Percentiles rank a stretch among this genome's conserved stretches.
Conservation (phyloP, 2,797 vertebrate genomes). For the Mionectes olivaceus region DNA sequence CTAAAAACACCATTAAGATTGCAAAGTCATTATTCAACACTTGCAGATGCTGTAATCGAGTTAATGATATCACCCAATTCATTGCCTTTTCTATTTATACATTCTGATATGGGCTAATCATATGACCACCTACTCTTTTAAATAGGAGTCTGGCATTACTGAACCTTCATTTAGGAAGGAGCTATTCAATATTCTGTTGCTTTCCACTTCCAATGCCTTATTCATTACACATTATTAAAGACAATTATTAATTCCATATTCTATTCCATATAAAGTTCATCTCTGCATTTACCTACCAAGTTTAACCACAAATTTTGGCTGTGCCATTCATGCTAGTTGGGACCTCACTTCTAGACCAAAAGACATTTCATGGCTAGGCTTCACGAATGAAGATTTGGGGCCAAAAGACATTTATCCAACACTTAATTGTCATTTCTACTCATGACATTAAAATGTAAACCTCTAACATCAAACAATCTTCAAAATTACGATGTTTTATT, state of each 20-base stretch:
- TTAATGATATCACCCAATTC: neutral
- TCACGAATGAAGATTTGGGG: too few species aligned
- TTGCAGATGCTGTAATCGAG: neutral
- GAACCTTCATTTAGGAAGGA: neutral
- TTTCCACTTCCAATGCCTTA: neutral
- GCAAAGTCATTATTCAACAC: neutral
- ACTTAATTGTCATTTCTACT: neutral
- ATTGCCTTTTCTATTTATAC: neutral
- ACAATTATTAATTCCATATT: neutral
- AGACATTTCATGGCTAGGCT: neutral
- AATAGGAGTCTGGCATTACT: neutral
- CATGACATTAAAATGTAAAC: neutral
- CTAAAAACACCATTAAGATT: neutral
- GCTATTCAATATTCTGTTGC: neutral
- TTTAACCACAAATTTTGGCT: neutral
- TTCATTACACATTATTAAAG: neutral
- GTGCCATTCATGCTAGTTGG: neutral
- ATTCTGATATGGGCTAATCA: neutral
- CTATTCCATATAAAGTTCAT: neutral
- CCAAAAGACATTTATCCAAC: neutral
- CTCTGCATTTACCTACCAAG: neutral
- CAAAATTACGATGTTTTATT: neutral
- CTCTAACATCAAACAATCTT: neutral
- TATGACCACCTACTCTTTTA: neutral
- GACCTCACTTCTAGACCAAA: neutral